Evolutionary conservation across 2,888 invertebrate genomes (phyloP), one percentile per base, ranked within the genome.

Genomic region (Himalopsyche anomala): DNA sequence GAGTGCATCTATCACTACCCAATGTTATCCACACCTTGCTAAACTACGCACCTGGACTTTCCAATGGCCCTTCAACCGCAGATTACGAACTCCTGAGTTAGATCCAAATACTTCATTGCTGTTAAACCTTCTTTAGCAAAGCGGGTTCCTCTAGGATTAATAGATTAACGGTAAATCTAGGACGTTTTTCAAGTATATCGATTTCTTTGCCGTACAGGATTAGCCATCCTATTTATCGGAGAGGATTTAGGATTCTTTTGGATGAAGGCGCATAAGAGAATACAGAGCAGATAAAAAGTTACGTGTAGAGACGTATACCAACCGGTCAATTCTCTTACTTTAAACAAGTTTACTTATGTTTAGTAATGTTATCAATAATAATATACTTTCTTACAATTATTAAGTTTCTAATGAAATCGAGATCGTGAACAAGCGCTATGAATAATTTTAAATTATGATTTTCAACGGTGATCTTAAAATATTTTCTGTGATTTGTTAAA

Each of bases 171-270:
- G 62, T 19, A 62, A 62, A 62, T 62, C 62, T 62, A 62, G 62
- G 62, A 62, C 62, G 62, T 62, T 62, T 62, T 62, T 62, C 62
- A n/a, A 62, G 62, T 62, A 62, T 62, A 62, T 62, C 62, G 62
- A 62, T 62, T 62, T 62, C 62, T 62, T 62, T 62, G 19, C 62
- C 62, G 19, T 62, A 62, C 62, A 62, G 62, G 62, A 62, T 62
- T 62, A 62, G 62, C 62, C 28, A 19, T 62, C n/a, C 62, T 62
- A 62, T 62, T 62, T 62, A 62, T 62, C 62, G 62, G 62, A 62
- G 62, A 62, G 62, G 62, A 62, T 62, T 62, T 19, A 19, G 62
- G 28, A 62, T 51, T 62, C 62, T 28, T 62, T 62, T 62, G 62
- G 62, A 62, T 62, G 62, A 62, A 62, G 62, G 62, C 62, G 19